These are phyloP conservation scores for Leptinotarsa texana DNA, from an alignment of 1,140 invertebrate genomes.

Conservation along the genomic window DNA sequence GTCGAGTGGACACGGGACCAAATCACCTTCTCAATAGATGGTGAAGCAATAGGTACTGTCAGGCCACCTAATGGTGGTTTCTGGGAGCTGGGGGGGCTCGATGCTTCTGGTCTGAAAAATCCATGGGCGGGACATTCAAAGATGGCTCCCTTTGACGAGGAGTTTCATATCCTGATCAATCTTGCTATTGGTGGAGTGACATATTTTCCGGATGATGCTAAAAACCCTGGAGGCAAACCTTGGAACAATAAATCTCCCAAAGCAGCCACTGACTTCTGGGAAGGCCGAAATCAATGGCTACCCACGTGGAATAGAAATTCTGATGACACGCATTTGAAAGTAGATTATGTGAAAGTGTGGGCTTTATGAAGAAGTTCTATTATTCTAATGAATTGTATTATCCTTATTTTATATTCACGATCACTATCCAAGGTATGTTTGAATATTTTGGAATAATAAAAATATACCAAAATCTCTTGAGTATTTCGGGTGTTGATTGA, in stretches of 20 bases:
- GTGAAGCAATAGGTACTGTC: conserved; percentile 37
- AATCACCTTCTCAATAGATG: conserved; percentile 42
- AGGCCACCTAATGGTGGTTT: conserved; percentile 39
- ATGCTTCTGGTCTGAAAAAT: conserved; percentile 35
- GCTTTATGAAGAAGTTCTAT: conserved; percentile 38
- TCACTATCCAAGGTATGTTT: no score
- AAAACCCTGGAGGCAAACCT: conserved; percentile 54
- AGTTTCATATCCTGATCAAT: conserved; percentile 72
- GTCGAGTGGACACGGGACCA: conserved; percentile 58
- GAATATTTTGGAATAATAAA: no score
- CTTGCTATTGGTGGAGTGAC: conserved; percentile 49
- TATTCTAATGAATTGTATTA: no score
- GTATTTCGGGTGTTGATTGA: no score
- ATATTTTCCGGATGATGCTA: conserved; percentile 58
- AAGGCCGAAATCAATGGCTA: conserved; percentile 56
- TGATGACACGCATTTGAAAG: conserved; percentile 58
- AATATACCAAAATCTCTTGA: no score
- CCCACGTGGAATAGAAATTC: conserved; percentile 57
- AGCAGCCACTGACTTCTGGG: conserved; percentile 58
- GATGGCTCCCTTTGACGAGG: conserved; percentile 63
- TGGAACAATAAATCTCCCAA: conserved; percentile 55
- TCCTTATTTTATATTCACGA: no score
- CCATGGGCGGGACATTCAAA: conserved; percentile 53
- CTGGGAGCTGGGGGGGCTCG: conserved; percentile 39
- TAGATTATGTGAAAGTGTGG: conserved; percentile 65